Conservation (phyloP, 2,113 vertebrate genomes). For the Tretioscincus oriximinensis region DNA sequence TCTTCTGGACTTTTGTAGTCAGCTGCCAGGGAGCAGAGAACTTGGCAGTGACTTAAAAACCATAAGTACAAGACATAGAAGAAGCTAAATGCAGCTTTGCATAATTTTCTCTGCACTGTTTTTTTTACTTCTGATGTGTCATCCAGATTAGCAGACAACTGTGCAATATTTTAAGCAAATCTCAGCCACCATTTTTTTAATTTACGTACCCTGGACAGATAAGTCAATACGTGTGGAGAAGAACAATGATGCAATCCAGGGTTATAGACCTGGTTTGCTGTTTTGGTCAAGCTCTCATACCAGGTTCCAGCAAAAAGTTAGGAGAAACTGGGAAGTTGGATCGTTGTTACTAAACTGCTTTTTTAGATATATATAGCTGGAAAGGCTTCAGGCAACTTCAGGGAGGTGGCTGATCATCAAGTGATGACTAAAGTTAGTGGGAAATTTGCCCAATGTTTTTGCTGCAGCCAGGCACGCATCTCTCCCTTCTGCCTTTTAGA, state of each 20-base stretch:
- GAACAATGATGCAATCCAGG: not conserved
- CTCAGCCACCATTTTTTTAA: conserved; percentile 1
- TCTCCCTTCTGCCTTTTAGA: no score
- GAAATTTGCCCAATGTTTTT: not conserved
- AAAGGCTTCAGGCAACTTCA: not conserved
- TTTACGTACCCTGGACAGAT: not conserved
- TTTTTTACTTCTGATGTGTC: conserved; percentile 47
- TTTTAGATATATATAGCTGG: not conserved
- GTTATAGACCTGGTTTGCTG: not conserved
- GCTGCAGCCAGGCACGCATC: no score
- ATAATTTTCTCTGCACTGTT: conserved; percentile 37
- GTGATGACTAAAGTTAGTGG: not conserved
- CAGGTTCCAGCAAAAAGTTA: not conserved
- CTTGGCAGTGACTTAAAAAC: not conserved
- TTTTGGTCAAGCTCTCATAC: conserved; percentile 6
- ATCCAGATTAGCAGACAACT: conserved; percentile 11
- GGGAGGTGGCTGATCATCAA: not conserved
- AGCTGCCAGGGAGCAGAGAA: conserved; percentile 15
- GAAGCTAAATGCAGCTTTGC: conserved; percentile 29
- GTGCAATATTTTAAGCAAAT: conserved; percentile 33
- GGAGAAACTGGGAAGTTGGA: not conserved
- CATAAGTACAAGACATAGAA: conserved; percentile 23
- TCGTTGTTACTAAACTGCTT: not conserved
- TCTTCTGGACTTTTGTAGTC: not conserved
- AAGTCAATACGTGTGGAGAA: not conserved